phyloP scores from a whole-genome alignment of 1,140 invertebrate species.

The Sinonovacula constricta region DNA sequence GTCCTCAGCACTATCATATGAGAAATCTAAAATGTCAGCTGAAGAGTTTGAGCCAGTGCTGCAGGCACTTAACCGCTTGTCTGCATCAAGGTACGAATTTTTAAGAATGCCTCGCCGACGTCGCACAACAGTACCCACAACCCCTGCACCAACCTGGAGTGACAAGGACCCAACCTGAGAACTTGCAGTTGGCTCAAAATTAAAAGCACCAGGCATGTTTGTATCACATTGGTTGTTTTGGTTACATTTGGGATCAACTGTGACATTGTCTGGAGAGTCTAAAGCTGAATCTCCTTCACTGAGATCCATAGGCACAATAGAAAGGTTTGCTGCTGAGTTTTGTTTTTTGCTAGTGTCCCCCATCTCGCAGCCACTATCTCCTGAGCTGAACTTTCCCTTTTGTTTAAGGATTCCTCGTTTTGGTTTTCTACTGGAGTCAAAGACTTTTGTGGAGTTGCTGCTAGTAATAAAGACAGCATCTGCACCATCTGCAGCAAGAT shows the following conservation, averaged over 20 bases:
- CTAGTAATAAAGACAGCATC: background rate
- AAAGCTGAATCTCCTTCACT: constrained; percentile 44
- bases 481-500: background rate
- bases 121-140: constrained; percentile 54
- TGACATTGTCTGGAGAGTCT: constrained; percentile 40
- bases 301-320: constrained; percentile 39
- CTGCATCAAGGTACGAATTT: constrained; percentile 55
- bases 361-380: constrained; percentile 70
- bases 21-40: constrained; percentile 76
- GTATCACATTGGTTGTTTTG: constrained; percentile 7
- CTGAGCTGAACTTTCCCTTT: constrained; percentile 70
- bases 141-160: background rate
- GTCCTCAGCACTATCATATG: constrained; percentile 74
- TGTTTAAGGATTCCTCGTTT: constrained; percentile 73
- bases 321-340: background rate
- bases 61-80: constrained; percentile 73
- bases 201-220: constrained; percentile 35
- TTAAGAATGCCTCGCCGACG: constrained; percentile 68
- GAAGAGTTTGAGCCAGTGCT: constrained; percentile 76
- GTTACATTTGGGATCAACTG: background rate
- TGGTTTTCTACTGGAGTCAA: constrained; percentile 72
- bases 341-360: constrained; percentile 59
- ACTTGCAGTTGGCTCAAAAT: constrained; percentile 20
- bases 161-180: background rate
- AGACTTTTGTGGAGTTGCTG: constrained; percentile 48